Conservation (phyloP, 2,113 vertebrate genomes). For the Epinephelus cyanopodus region DNA sequence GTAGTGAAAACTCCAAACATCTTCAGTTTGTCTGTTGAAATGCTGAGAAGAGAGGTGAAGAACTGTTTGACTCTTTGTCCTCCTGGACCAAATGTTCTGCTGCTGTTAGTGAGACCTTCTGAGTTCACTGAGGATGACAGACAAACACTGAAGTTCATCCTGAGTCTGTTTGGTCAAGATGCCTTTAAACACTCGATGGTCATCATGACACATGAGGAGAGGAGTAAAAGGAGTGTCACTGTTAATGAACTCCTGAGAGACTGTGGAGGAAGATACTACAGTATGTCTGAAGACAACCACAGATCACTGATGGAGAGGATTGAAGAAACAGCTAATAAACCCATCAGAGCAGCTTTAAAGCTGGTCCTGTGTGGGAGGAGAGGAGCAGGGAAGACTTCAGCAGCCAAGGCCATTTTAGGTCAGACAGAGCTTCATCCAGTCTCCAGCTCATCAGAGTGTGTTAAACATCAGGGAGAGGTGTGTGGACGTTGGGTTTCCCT, state of each 20-base stretch:
- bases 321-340: background rate
- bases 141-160: conserved; percentile 4
- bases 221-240: accelerated
- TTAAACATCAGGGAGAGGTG: no score
- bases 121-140: conserved; percentile 9
- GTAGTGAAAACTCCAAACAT: conserved; percentile 38
- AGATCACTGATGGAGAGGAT: background rate
- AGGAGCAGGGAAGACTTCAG: no score
- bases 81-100: no score
- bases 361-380: no score
- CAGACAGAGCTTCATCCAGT: no score
- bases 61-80: background rate
- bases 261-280: background rate
- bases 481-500: no score
- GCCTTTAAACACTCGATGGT: conserved; percentile 37
- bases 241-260: background rate
- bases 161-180: conserved; percentile 18
- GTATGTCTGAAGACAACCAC: background rate
- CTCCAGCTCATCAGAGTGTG: no score
- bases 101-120: conserved; percentile 34
- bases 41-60: accelerated
- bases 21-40: background rate
- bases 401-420: no score
- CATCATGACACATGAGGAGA: background rate
- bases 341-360: conserved; percentile 9